Base-by-base conservation (phyloP, 2,888 invertebrate species). In the Ennomos quercinarius region DNA sequence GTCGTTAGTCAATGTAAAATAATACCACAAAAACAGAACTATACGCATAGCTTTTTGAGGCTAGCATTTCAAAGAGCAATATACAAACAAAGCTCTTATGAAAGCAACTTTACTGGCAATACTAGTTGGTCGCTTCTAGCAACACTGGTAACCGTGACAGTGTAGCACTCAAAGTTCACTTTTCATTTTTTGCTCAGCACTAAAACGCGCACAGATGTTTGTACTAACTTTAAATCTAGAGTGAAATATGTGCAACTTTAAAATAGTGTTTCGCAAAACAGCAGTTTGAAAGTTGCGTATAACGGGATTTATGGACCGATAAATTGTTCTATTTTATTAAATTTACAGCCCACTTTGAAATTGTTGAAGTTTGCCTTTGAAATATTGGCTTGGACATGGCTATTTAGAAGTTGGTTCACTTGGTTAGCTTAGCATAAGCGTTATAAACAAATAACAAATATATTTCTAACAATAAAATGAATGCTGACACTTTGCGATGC, bases 211-310 rank as follows among this genome's bases (percentile, higher is more conserved):
- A 44, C 67, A 66, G 58, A 57, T 66, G 66, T 61, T 62, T 41
- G 55, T 13, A 40, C 55, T 10, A 56, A 61, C 51, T 60, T 55
- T 63, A 63, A 64, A 64, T 64, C 63, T 57, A 45, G 54, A 37
- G 40, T 66, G 55, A 66, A 64, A 64, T 67, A 63, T 64, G 64
- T 53, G 62, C 52, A 48, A 64, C 57, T 62, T 55, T 63, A 53
- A 54, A 54, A 50, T 54, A 50, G 49, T 54, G 49, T 49, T 53
- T 53, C 37, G 37, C 58, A 36, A 53, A 53, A 58, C 58, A 53
- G 53, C 52, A 36, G 44, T 58, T 52, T 37, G 11, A 44, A 49
- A 53, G 40, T 53, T 47, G 11, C 39, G 48, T 58, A 17, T 40
- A 39, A 43, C 44, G 11, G 9, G 47, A 58, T 58, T 58, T 58